phyloP scores from a whole-genome alignment of 2,113 vertebrate genomes.

The Rhodinocichla rosea region DNA sequence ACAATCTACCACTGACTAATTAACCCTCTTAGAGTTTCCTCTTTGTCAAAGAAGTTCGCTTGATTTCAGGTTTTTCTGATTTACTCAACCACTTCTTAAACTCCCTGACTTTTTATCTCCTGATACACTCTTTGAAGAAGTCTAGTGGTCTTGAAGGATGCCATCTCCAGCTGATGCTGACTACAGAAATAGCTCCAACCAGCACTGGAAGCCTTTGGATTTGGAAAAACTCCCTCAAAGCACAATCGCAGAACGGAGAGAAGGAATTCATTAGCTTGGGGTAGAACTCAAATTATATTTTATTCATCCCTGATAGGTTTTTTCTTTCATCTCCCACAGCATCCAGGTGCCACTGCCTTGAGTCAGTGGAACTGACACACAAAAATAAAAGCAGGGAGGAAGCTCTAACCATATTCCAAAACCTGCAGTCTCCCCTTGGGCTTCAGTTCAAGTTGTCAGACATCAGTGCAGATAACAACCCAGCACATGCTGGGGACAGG shows the following conservation, averaged over 20 bases:
- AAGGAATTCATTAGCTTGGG: conserved; percentile 9
- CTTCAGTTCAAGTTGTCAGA: conserved; percentile 16
- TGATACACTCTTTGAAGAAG: conserved; percentile 30
- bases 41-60: not conserved
- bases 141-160: conserved; percentile 16
- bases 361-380: not conserved
- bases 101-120: not conserved
- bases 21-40: not conserved
- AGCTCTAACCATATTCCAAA: conserved; percentile 1
- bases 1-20: not conserved
- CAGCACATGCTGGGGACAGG: conserved; percentile 15
- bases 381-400: not conserved
- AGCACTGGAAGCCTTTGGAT: not conserved
- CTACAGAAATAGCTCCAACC: conserved; percentile 11
- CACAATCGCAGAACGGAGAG: not conserved
- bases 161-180: conserved; percentile 1
- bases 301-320: conserved; percentile 9
- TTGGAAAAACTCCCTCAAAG: not conserved
- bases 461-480: conserved; percentile 27
- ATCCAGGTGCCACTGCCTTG: conserved; percentile 23
- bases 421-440: not conserved
- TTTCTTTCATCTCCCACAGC: conserved; percentile 26
- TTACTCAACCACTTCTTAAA: conserved; percentile 4
- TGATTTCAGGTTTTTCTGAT: conserved; percentile 21
- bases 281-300: conserved; percentile 11